Base-by-base conservation (phyloP, 2,113 vertebrate genomes). In the Pollachius pollachius region DNA sequence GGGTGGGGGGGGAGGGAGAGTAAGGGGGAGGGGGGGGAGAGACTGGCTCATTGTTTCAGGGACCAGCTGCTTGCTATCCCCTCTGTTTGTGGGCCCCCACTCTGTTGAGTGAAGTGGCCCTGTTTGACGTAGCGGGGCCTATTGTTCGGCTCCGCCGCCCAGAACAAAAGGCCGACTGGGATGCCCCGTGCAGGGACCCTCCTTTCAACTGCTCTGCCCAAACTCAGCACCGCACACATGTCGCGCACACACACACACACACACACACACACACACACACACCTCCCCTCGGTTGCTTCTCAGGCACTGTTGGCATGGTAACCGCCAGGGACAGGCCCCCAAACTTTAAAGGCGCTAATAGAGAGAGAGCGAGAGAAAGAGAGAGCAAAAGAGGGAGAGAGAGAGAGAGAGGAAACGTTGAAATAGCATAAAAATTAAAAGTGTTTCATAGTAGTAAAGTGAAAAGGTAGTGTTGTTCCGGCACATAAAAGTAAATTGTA, bases 41-140 rank as follows among this genome's bases (percentile, higher is more conserved):
- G 85, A 64, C 73, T 76, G 83, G 64, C 77, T 84, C 82, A 90
- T 92, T 91, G 92, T 92, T 89, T 85, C 81, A 87, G 77, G 75
- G 79, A 72, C 86, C 89, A 88, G 88, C 92, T 93, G 91, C 90
- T 92, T 90, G 90, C 89, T 92, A 90, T 91, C 91, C 87, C 79
- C 78, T 81, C 82, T 88, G 87, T 88, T 88, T 85, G 84, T 81
- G 85, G 84, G 85, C 84, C 89, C 86, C 85, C 41, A 48, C 85
- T 89, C 85, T 86, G 87, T 84, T 87, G 84, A 85, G 85, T 87
- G 86, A 87, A 91, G 91, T 87, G 82, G 87, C 85, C 79, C 90
- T 88, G 88, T 91, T 91, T 87, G 89, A 90, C 86, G 83, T 89
- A 87, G 86, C 69, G 83, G 81, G 79, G 88, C 58, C 89, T 76